Conservation (phyloP, 1,140 invertebrate species). For the Pogonognathellus flavescens region DNA sequence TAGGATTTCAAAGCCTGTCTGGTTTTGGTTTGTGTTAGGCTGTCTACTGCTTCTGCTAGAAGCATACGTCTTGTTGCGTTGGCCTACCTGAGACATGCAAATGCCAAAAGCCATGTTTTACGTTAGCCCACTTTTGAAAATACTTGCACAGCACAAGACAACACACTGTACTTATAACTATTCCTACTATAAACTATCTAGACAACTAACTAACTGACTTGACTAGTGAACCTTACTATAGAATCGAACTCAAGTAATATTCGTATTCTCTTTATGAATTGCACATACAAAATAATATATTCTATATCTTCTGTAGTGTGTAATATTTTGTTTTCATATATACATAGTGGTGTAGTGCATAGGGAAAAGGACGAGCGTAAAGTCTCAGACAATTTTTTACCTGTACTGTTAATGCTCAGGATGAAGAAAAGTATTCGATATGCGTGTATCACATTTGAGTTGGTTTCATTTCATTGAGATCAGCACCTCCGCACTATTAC, state of each 20-base stretch:
- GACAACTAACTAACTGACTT: constrained; percentile 35
- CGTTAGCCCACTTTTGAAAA: constrained; percentile 58
- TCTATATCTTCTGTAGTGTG: neutral
- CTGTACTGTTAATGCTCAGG: neutral
- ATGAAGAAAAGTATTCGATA: too few species aligned
- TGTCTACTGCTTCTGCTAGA: neutral
- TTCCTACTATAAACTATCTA: neutral
- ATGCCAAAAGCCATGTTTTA: constrained; percentile 59
- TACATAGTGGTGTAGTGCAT: neutral
- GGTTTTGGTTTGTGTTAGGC: constrained; percentile 18
- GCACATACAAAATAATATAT: neutral
- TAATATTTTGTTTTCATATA: neutral
- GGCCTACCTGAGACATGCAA: constrained; percentile 53
- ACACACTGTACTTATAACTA: too few species aligned
- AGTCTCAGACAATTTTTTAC: constrained; percentile 17
- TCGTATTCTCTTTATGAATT: neutral
- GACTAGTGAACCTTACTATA: constrained; percentile 2
- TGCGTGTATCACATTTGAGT: constrained; percentile 18
- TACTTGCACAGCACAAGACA: neutral
- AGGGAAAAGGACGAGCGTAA: neutral
- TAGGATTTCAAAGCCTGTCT: neutral
- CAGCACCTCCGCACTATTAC: constrained; percentile 37
- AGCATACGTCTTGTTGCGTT: neutral
- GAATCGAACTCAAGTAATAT: neutral
- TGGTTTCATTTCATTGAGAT: constrained; percentile 50